Evolutionary conservation across 2,888 invertebrate species (phyloP), one percentile per base, ranked within the genome.

Genomic region (Drosophila demipolita): DNA sequence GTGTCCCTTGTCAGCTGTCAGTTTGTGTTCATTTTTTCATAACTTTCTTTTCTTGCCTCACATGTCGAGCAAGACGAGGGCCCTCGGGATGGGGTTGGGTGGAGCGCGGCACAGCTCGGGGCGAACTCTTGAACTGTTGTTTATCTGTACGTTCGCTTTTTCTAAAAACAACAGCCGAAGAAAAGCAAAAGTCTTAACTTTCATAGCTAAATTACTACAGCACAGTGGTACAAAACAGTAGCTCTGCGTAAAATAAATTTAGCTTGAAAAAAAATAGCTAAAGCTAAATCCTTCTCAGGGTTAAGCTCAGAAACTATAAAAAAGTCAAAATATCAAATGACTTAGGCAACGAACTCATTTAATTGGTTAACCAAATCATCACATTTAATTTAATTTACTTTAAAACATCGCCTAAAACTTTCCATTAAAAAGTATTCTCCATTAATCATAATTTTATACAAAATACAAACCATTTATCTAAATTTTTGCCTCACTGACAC

Each of bases 1-100:
- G 68, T 68, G 69, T 67, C 66, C 68, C 73, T 64, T 83, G 83
- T 72, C 82, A 81, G 83, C 87, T 87, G 87, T 81, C 87, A 87
- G 78, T 69, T 75, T 76, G 70, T 55, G 73, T 72, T 73, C 68
- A 73, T 87, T 80, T 87, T 85, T 79, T 86, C 86, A 87, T 87
- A 85, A 87, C 86, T 87, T 87, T 87, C 86, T 87, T 87, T 87
- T 86, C 81, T 74, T 75, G 83, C 83, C 82, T 68, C 81, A 82
- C 75, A 83, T 80, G 58, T 57, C 48, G 62, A 65, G 33, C 59
- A 32, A 26, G 48, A 45, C 29, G 48, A 62, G 35, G 57, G 50
- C 26, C 23, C 50, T 12, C 8, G 54, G 26, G 35, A 26, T 32
- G 40, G 32, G 20, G 20, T 20, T 3, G 57, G 57, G 7, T 20